Evolutionary conservation across 1,140 invertebrate genomes (phyloP), one percentile per base, ranked within the genome.

Genomic region (Lepidurus apus): DNA sequence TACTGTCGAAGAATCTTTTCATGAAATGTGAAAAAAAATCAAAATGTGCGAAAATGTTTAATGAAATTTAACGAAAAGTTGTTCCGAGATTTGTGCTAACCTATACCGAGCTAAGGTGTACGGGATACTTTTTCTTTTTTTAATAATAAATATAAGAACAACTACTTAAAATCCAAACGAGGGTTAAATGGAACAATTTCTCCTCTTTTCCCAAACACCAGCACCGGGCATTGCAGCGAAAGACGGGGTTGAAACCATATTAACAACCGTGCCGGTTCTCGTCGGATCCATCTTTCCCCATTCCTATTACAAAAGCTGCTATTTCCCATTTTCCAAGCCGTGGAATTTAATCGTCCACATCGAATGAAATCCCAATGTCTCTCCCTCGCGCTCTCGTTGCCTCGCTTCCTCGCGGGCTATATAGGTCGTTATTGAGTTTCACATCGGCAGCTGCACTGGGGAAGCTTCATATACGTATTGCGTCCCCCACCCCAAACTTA

Each of bases 271-370:
- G 53, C 53, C 53, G 17, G 17, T 13, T 65, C 53, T n/a, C 21
- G 53, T 65, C 1, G 53, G 53, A 34, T n/a, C 53, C 17, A 65
- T 65, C 53, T 65, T 65, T 65, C 13, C 53, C 53, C 53, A 21
- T 65, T 65, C 53, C 53, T n/a, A 65, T 65, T 65, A 21, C 53
- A 65, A 65, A 65, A 65, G 53, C 53, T 65, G 53, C 53, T 65
- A 65, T 65, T 65, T 65, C 53, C 53, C 53, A 65, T 65, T 65
- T 65, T 65, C 53, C 53, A 65, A 65, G 7, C 53, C 53, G 53
- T 65, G 53, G 53, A 65, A 65, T 65, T 65, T 65, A 65, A 65
- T 65, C n/a, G 53, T 65, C 53, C 53, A 65, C 53, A 65, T 65
- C 53, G 53, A 65, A 65, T 65, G 53, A 65, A 65, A 65, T 65